Evolutionary conservation across 37 sponge, comb jelly and placozoan genomes (phyloP).

Genomic region (Bolinopsis microptera): DNA sequence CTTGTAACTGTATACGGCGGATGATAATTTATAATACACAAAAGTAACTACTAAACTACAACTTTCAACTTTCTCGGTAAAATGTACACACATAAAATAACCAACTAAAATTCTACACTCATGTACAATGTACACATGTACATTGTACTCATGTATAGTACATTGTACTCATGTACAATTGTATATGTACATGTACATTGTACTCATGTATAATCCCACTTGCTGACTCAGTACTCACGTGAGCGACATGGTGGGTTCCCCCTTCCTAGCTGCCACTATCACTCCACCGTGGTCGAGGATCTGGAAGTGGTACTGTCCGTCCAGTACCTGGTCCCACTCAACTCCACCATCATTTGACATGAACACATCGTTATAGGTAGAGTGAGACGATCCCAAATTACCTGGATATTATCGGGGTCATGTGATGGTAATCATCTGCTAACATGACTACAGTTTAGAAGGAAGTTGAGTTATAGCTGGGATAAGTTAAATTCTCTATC

Average conservation of each 20-base stretch:
- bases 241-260: not conserved
- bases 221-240: slow-evolving; percentile 50
- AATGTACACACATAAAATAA: too few species aligned
- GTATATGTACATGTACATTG: too few species aligned
- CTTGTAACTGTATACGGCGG: too few species aligned
- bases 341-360: slow-evolving; percentile 72
- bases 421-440: not conserved
- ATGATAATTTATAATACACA: too few species aligned
- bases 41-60: too few species aligned
- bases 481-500: too few species aligned
- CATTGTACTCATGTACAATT: too few species aligned
- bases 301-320: slow-evolving; percentile 67
- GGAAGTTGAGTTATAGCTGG: not conserved
- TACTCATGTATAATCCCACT: too few species aligned
- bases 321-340: slow-evolving; percentile 67
- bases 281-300: slow-evolving; percentile 73
- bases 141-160: too few species aligned
- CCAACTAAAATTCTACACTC: too few species aligned
- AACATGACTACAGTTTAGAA: not conserved
- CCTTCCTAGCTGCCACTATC: slow-evolving; percentile 52
- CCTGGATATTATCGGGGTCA: slow-evolving; percentile 8
- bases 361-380: slow-evolving; percentile 59
- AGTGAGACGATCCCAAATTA: slow-evolving; percentile 36
- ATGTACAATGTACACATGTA: too few species aligned
- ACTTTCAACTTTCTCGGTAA: too few species aligned